Evolutionary conservation across 2,888 invertebrate species (phyloP).

Genomic region (Diaphora mendica): DNA sequence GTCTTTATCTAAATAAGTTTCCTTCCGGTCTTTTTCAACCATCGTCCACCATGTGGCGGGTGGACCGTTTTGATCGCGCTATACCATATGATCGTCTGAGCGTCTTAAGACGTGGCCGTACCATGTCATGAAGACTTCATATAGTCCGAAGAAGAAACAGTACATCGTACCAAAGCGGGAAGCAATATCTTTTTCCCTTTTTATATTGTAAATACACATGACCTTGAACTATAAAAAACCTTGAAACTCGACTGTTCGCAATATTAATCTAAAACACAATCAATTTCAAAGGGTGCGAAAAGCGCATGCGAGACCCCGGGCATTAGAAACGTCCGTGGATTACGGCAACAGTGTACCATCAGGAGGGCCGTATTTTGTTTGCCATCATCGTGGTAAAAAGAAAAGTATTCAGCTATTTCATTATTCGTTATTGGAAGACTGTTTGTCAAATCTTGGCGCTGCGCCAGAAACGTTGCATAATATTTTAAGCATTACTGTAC

Average conservation of each 20-base stretch:
- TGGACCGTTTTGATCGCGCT: too few species aligned
- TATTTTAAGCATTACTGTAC: constrained; percentile 32
- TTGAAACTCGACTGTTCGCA: background rate
- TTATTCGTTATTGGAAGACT: constrained; percentile 71
- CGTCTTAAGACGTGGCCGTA: too few species aligned
- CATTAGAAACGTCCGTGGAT: background rate
- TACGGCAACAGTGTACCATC: background rate
- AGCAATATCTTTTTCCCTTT: background rate
- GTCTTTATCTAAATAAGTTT: too few species aligned
- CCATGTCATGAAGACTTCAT: too few species aligned
- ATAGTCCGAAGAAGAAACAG: background rate
- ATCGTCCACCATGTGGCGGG: too few species aligned
- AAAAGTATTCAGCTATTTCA: constrained; percentile 61
- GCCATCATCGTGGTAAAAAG: background rate
- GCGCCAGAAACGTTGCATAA: constrained; percentile 60
- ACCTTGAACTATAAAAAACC: background rate
- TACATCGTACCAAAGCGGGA: background rate
- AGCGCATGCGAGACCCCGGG: background rate
- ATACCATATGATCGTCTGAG: too few species aligned
- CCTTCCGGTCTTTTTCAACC: too few species aligned
- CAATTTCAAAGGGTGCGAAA: background rate
- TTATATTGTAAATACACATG: background rate
- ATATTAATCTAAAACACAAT: constrained; percentile 1
- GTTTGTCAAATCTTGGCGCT: constrained; percentile 67
- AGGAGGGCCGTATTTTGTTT: background rate